Base-by-base conservation (phyloP, 2,113 vertebrate species). In the Gallinago media region DNA sequence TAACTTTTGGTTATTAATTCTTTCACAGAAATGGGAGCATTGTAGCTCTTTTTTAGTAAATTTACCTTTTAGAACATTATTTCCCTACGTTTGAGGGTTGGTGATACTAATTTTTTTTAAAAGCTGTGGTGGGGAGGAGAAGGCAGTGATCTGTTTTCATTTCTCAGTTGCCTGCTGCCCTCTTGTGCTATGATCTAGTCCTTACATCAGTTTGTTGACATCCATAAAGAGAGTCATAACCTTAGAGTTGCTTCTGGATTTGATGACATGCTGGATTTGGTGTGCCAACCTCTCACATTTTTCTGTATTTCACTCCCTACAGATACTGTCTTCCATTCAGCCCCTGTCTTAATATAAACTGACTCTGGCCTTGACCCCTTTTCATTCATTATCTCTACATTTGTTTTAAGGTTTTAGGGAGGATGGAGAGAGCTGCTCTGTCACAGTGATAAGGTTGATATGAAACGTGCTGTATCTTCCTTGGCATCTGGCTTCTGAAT, bases 101-200 rank as follows among this genome's bases (percentile, higher is more conserved):
- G 17, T 29, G 38, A 50, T 32, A 59, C 32, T 7, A 21, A 4
- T 50, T 50, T 59, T 61, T 61, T 16, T 38, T 17, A 9, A 3
- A 13, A 78, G 9, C 32, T 72, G 58, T 19, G 19, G 1, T 0
- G 3, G 12, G 6, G n/a, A 29, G 8, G 1, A 4, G 34, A 3
- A 47, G 8, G 2, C 3, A 34, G 32, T 6, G 19, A 2, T 49
- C 11, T 25, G 4, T 26, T 47, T 55, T 34, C 8, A 7, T 74
- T 89, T 94, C 62, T 88, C 83, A 26, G 70, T 21, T 89, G 61
- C 52, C 44, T 93, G 89, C 81, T 91, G 97, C 97, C 96, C 94
- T 82, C 97, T 94, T 34, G 95, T 96, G 97, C 72, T 31, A 0
- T 19, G 21, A 52, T 78, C 3, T 47, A 36, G 34, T 93, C 31